Base-by-base conservation (phyloP, 2,113 vertebrate genomes). In the Cercopithecus mona region DNA sequence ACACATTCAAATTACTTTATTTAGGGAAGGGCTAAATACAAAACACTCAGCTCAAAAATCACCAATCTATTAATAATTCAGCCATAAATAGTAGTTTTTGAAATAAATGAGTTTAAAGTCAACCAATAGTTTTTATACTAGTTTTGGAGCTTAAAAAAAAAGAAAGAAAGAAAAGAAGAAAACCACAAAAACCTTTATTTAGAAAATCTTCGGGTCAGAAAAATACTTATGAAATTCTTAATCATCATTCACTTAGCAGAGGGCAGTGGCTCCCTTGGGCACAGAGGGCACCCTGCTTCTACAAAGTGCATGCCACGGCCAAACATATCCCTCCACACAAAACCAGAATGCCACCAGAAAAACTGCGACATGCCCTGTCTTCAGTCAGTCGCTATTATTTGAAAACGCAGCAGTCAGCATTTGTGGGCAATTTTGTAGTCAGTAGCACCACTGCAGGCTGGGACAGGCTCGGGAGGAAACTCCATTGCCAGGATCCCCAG, bases 321-420 rank as follows among this genome's bases (percentile, higher is more conserved):
- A 18, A 92, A 52, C 10, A 52, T 32, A 43, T 55, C 45, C 87
- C 68, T 82, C 13, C 0, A 2, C 48, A 27, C 43, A 23, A 75
- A 91, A 85, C 61, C n/a, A 8, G 1, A 50, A 66, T 40, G 10
- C 38, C 27, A 25, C 82, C 61, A n/a, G 92, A 82, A 96, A 75
- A 97, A 81, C 78, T 64, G 38, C 57, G 35, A 68, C 0, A 2
- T 3, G 9, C 25, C 43, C 55, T 3, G 13, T 38, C 79, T 27
- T 20, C 40, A 3, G 4, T 57, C 50, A 14, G 43, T 11, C 4
- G 1, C 64, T 50, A 27, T 40, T 45, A 90, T 55, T 57, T 72
- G 52, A 81, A 93, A 95, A 93, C 20, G 75, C 72, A 75, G n/a
- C 88, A 59, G 57, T 95, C 70, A 92, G 89, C 89, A 76, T 43